A percentile compares a stretch with the other conserved stretches of the same genome.
Conservation (phyloP, 2,113 vertebrate species). For the Epinephelus lanceolatus region DNA sequence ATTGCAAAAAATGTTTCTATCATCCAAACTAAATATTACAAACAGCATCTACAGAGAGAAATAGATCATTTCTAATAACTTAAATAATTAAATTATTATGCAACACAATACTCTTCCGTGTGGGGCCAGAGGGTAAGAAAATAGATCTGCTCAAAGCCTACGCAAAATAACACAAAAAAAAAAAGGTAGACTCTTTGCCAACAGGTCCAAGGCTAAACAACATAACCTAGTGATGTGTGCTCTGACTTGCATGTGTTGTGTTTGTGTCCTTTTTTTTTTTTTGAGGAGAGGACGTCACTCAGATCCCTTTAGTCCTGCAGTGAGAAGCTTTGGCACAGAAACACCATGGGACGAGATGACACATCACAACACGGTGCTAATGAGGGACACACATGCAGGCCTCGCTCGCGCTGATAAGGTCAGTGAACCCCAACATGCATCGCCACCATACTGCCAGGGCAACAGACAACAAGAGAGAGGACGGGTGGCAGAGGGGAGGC, state of each 20-base stretch:
- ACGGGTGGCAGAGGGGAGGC: slow-evolving; percentile 3
- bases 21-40: slow-evolving; percentile 72
- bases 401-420: slow-evolving; percentile 64
- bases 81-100: slow-evolving; percentile 86
- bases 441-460: slow-evolving; percentile 47
- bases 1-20: slow-evolving; percentile 37
- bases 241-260: slow-evolving; percentile 61
- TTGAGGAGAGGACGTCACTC: slow-evolving; percentile 29
- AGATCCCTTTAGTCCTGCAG: slow-evolving; percentile 55
- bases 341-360: slow-evolving; percentile 63
- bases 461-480: slow-evolving; percentile 40
- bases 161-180: slow-evolving; percentile 1
- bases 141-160: slow-evolving; percentile 64
- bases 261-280: slow-evolving; percentile 35
- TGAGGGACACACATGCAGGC: slow-evolving; percentile 75
- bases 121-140: slow-evolving; percentile 64
- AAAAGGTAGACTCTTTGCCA: slow-evolving; percentile 35
- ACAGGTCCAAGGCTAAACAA: slow-evolving; percentile 61
- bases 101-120: slow-evolving; percentile 70
- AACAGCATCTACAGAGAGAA: slow-evolving; percentile 78
- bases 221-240: slow-evolving; percentile 56
- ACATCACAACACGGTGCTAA: slow-evolving; percentile 67
- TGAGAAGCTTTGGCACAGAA: slow-evolving; percentile 82
- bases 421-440: slow-evolving; percentile 70
- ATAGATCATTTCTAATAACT: slow-evolving; percentile 84